Evolutionary conservation across 2,888 invertebrate genomes (phyloP).

Genomic region (Acrobasis repandana): DNA sequence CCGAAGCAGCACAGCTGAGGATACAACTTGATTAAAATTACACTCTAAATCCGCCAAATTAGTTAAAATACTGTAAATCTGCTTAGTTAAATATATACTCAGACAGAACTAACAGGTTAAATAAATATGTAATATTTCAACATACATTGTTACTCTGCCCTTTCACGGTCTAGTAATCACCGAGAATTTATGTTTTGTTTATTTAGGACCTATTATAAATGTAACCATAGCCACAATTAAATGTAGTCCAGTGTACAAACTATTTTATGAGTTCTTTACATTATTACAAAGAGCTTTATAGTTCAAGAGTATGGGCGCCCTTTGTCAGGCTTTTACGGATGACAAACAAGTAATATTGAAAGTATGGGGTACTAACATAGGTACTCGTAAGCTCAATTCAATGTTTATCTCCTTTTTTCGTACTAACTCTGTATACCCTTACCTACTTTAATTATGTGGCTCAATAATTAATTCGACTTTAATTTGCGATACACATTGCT

Average conservation of each 20-base stretch:
- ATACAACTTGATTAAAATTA: no score
- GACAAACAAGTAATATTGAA: no score
- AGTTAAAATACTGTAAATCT: no score
- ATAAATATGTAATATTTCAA: not conserved
- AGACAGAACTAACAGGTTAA: not conserved
- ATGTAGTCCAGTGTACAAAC: no score
- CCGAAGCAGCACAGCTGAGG: no score
- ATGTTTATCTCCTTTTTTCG: not conserved
- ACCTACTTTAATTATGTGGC: conserved; percentile 28
- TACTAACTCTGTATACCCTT: conserved; percentile 25
- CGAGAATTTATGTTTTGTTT: not conserved
- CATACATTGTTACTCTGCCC: not conserved
- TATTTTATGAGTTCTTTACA: no score
- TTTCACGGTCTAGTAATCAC: not conserved
- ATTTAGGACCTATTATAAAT: not conserved
- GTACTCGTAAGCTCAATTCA: no score
- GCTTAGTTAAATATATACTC: not conserved
- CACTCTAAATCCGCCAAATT: no score
- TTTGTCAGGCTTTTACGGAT: no score
- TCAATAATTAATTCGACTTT: conserved; percentile 33
- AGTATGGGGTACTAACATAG: no score
- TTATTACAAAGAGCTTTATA: no score
- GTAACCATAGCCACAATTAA: not conserved
- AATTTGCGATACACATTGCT: conserved; percentile 3
- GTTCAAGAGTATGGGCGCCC: no score